These are phyloP conservation scores for Teleiodes luculella DNA, from an alignment of 2,888 invertebrate species.

Conservation along the genomic window DNA sequence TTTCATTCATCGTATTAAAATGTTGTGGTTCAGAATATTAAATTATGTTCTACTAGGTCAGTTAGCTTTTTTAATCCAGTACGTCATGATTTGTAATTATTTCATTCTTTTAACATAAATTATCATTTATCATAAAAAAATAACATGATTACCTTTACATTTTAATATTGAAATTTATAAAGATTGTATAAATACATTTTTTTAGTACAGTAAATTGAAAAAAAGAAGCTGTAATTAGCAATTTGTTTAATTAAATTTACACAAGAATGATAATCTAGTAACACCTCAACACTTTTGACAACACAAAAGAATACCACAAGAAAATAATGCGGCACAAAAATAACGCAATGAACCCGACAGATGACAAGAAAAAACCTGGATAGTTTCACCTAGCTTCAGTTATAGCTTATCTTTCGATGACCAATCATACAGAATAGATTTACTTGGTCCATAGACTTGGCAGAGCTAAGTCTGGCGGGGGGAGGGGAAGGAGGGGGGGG, in stretches of 20 bases:
- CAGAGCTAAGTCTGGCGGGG: slow-evolving; percentile 27
- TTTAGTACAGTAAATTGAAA: too few relatives aligned
- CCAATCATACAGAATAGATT: slow-evolving; percentile 61
- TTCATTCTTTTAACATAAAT: neutral
- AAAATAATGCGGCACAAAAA: neutral
- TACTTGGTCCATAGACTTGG: slow-evolving; percentile 28
- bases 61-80: neutral
- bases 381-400: slow-evolving; percentile 8
- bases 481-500: slow-evolving; percentile 45
- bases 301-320: too few relatives aligned
- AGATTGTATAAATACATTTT: too few relatives aligned
- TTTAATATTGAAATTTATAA: too few relatives aligned
- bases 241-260: too few relatives aligned
- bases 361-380: slow-evolving; percentile 23
- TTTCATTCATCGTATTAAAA: neutral
- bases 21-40: neutral
- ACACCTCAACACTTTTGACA: too few relatives aligned
- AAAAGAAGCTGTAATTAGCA: too few relatives aligned
- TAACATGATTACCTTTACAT: too few relatives aligned
- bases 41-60: neutral
- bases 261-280: too few relatives aligned
- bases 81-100: neutral
- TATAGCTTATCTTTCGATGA: slow-evolving; percentile 44
- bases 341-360: neutral
- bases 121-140: neutral